Conservation (phyloP, 2,888 invertebrate species). For the Resseliella maxima region DNA sequence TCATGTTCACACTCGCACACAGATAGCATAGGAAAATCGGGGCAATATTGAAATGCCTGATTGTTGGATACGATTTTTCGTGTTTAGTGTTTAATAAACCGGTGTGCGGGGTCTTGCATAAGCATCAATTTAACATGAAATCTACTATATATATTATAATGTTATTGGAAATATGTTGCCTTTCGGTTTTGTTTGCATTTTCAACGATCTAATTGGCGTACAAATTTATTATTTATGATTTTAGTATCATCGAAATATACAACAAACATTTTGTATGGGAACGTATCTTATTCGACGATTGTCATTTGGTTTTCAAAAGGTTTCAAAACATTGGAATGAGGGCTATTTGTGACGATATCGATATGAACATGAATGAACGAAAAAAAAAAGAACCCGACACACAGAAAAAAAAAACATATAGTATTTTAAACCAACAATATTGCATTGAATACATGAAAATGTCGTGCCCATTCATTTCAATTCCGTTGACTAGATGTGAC, state of each 20-base stretch:
- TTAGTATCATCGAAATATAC: slow-evolving; percentile 16
- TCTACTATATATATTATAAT: slow-evolving; percentile 30
- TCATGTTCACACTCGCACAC: neutral
- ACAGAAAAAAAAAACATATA: neutral
- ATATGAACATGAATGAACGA: no score
- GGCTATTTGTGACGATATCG: neutral
- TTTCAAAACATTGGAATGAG: neutral
- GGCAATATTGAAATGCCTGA: neutral
- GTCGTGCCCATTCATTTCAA: neutral
- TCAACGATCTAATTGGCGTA: neutral
- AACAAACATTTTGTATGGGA: no score
- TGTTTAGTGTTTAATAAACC: slow-evolving; percentile 42
- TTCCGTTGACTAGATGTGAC: neutral
- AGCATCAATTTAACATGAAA: neutral
- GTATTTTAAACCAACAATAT: neutral
- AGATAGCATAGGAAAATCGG: neutral
- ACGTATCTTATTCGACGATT: neutral
- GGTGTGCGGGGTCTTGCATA: neutral
- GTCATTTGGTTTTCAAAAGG: neutral
- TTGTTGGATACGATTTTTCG: slow-evolving; percentile 7
- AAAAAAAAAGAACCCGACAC: neutral
- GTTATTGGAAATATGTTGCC: neutral
- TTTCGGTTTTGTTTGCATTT: neutral
- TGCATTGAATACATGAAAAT: neutral
- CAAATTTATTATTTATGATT: slow-evolving; percentile 32